Percentiles rank a stretch among this genome's conserved stretches.
Conservation (phyloP, 2,888 invertebrate genomes). For the Pheosia gnoma region DNA sequence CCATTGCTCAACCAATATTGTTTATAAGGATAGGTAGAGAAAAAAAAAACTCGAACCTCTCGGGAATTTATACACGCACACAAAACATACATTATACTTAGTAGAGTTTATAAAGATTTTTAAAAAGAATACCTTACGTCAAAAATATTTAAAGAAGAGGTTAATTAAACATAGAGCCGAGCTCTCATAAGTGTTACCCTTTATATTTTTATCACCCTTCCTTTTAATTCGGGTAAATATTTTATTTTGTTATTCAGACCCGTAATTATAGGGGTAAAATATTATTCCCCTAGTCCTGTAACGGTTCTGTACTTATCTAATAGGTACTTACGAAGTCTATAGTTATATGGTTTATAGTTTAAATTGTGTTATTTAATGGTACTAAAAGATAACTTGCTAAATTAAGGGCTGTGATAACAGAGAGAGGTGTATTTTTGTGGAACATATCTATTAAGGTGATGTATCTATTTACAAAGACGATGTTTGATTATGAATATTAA, state of each 20-base stretch:
- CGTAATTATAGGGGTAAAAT: constrained; percentile 11
- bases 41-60: constrained; percentile 15
- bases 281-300: background rate
- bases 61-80: constrained; percentile 31
- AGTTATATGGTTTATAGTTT: constrained; percentile 62
- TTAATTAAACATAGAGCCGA: constrained; percentile 34
- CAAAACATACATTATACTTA: constrained; percentile 21
- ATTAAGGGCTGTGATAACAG: constrained; percentile 78
- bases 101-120: constrained; percentile 20
- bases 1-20: constrained; percentile 41
- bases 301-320: constrained; percentile 38
- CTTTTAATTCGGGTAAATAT: constrained; percentile 37
- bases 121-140: constrained; percentile 22
- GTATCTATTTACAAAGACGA: constrained; percentile 43
- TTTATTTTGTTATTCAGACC: constrained; percentile 44
- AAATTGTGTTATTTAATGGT: constrained; percentile 70
- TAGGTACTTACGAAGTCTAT: constrained; percentile 62
- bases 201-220: constrained; percentile 28
- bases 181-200: constrained; percentile 43
- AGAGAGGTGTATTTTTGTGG: constrained; percentile 64
- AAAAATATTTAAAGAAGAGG: constrained; percentile 27
- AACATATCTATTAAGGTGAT: constrained; percentile 61
- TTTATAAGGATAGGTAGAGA: constrained; percentile 23
- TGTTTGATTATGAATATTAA: constrained; percentile 36
- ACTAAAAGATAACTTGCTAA: constrained; percentile 58